Evolutionary conservation across 2,888 invertebrate genomes (phyloP), one percentile per base, ranked within the genome.

Genomic region (Elysia crispata): DNA sequence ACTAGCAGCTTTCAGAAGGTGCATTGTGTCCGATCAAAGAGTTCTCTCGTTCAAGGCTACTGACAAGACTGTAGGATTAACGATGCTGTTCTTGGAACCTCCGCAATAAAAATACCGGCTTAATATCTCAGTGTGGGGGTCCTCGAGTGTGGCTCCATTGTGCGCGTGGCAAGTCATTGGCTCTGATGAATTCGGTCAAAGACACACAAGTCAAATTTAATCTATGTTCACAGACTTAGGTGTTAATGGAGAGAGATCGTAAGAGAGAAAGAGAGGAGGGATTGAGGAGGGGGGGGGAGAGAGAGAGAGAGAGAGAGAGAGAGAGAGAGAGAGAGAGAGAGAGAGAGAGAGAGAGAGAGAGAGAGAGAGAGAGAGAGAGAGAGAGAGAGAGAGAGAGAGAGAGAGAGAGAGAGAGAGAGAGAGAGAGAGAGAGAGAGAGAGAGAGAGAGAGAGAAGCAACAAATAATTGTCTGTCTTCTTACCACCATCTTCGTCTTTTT

Each of bases 351-450:
- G 60, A 60, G 60, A 60, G 60, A 60, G 60, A 60, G 15, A 8
- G 60, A 25, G 25, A 25, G 25, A 25, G 25, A 25, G 3, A 3
- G 25, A 25, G 18, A 25, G 60, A 60, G 60, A 60, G 60, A 60
- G 60, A 13, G 60, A 13, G 60, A 60, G 60, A 60, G 15, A 60
- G 3, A 3, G 60, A n/a, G 60, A 25, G 25, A 25, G 60, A 60
- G 60, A 60, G 60, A 60, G 60, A 60, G 60, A 60, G 60, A 25
- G 60, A 25, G 60, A 25, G 25, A 60, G 60, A 60, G 60, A 60
- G 60, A 60, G 25, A 60, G 60, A 60, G 60, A 60, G 60, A 60
- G 15, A 60, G 60, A 60, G 60, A 60, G 60, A 60, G 60, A 60
- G 60, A 60, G 25, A 60, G 60, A 60, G 60, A n/a, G n/a, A 23